Evolutionary conservation across 2,888 invertebrate genomes (phyloP).

Genomic region (Drosophila melanocephala): DNA sequence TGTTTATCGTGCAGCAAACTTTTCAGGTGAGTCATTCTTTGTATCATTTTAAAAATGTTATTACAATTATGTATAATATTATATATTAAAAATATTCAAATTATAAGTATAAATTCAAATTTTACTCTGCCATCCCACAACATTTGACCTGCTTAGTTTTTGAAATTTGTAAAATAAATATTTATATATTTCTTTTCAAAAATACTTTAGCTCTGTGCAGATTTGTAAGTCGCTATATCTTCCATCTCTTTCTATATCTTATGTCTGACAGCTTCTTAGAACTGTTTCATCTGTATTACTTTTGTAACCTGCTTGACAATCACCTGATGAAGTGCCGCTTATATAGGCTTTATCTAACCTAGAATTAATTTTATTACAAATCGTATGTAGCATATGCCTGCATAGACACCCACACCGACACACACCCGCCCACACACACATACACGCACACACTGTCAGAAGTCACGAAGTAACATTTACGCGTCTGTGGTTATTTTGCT

Average conservation of each 20-base stretch:
- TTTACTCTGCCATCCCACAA: background rate
- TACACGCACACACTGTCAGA: constrained; percentile 22
- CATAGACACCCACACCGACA: background rate
- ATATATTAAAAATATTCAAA: background rate
- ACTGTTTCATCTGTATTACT: background rate
- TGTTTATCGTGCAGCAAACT: background rate
- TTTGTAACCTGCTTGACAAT: background rate
- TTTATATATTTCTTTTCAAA: background rate
- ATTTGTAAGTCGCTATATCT: background rate
- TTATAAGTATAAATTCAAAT: background rate
- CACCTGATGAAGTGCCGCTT: background rate
- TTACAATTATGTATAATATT: background rate
- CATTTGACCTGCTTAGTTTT: background rate
- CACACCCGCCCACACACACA: constrained; percentile 9
- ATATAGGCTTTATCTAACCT: constrained; percentile 4
- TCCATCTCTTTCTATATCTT: background rate
- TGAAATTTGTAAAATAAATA: background rate
- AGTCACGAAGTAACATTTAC: constrained; percentile 70
- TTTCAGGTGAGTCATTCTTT: background rate
- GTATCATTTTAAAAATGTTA: background rate
- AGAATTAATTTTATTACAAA: constrained; percentile 26
- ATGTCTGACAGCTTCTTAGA: background rate
- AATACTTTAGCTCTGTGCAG: background rate
- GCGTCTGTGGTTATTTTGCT: constrained; percentile 69
- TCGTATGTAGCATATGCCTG: constrained; percentile 30